phyloP scores from a whole-genome alignment of 2,888 invertebrate species.

The Kryphioiulus occultus region DNA sequence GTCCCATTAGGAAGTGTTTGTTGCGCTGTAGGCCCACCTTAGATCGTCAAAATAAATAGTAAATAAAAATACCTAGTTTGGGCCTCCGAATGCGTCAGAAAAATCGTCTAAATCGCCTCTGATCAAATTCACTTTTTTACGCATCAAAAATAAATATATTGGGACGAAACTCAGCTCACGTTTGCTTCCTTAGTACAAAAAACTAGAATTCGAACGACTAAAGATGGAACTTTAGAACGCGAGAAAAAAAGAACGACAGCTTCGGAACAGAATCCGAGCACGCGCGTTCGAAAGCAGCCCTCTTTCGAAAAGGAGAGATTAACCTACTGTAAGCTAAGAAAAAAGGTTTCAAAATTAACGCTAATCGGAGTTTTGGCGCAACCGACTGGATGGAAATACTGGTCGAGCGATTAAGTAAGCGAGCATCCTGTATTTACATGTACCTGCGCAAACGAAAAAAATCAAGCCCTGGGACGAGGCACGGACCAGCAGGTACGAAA shows the following conservation, averaged over 20 bases:
- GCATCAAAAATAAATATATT: no score
- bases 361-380: background rate
- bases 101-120: no score
- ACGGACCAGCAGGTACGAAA: slow-evolving; percentile 15
- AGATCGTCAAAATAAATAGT: background rate
- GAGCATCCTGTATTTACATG: background rate
- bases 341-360: background rate
- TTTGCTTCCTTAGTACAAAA: no score
- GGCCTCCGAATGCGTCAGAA: background rate
- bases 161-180: no score
- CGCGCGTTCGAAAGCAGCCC: no score
- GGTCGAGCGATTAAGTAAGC: background rate
- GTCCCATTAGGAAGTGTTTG: background rate
- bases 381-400: background rate
- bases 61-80: background rate
- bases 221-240: no score
- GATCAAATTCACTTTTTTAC: no score
- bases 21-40: no score
- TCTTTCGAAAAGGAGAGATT: no score
- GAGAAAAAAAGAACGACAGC: no score
- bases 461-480: background rate
- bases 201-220: no score
- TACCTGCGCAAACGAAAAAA: background rate
- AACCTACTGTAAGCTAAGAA: background rate
- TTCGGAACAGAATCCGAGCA: no score